Evolutionary conservation across 2,113 vertebrate genomes (phyloP).

Genomic region (Mormyrus lacerda): DNA sequence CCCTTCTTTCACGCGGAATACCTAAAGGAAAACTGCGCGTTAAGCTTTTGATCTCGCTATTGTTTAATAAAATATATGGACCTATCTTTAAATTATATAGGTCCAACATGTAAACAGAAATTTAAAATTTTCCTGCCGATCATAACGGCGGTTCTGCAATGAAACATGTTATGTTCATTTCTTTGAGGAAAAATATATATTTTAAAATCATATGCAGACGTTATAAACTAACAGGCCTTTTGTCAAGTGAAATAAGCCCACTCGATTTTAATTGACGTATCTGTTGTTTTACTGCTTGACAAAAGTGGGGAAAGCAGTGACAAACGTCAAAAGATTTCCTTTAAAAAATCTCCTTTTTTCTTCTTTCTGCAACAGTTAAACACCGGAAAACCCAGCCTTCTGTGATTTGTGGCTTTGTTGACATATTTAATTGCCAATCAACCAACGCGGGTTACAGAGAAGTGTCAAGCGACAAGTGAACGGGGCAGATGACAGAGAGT

Average conservation of each 20-base stretch:
- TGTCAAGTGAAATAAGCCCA: not conserved
- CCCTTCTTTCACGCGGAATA: not conserved
- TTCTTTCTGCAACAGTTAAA: constrained; percentile 17
- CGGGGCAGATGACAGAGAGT: constrained; percentile 63
- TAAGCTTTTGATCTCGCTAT: not conserved
- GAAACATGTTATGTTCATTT: not conserved
- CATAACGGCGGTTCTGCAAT: not conserved
- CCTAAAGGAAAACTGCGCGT: not conserved
- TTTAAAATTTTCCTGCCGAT: not conserved
- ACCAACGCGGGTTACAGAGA: constrained; percentile 53
- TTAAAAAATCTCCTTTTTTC: constrained; percentile 27
- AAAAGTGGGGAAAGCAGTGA: constrained; percentile 10
- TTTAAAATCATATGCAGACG: not conserved
- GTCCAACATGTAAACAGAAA: not conserved
- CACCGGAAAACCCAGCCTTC: constrained; percentile 2
- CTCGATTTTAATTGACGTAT: not conserved
- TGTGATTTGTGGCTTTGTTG: constrained; percentile 43
- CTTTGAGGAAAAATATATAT: not conserved
- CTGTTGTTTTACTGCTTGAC: not conserved
- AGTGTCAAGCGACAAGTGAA: constrained; percentile 64
- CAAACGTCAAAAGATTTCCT: constrained; percentile 20
- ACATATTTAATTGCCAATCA: constrained; percentile 67
- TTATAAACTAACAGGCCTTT: not conserved
- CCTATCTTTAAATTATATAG: not conserved
- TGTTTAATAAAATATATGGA: constrained; percentile 5